These are phyloP conservation scores for Pandion haliaetus DNA, from an alignment of 2,113 vertebrate genomes.

Conservation along the genomic window DNA sequence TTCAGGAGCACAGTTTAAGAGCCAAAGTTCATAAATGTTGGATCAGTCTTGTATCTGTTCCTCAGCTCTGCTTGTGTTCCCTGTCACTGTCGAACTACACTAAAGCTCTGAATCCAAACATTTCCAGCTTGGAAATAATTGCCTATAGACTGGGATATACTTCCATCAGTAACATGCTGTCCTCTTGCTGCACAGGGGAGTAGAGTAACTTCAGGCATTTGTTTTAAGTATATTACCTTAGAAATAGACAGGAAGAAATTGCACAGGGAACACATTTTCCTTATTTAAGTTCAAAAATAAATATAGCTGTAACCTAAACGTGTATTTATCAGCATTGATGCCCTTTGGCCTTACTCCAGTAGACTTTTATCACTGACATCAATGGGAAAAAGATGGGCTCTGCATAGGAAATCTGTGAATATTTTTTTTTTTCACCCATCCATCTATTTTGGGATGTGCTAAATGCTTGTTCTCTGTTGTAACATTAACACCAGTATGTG, in stretches of 20 bases:
- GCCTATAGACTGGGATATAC: background rate
- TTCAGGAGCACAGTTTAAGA: background rate
- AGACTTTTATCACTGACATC: background rate
- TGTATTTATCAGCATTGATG: background rate
- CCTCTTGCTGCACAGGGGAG: background rate
- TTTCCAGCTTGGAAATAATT: background rate
- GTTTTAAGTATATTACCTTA: background rate
- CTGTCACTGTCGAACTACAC: background rate
- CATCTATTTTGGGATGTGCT: constrained; percentile 69
- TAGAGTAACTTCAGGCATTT: background rate
- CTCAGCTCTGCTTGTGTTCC: background rate
- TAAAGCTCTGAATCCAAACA: background rate
- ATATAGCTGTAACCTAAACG: background rate
- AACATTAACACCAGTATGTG: constrained; percentile 66
- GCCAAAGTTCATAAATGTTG: background rate
- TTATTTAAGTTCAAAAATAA: background rate
- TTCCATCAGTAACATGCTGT: background rate
- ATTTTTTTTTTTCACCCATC: constrained; percentile 43
- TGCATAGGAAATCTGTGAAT: constrained; percentile 30
- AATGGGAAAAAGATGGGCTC: background rate
- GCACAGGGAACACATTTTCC: background rate
- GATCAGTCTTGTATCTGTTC: background rate
- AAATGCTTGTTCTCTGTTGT: constrained; percentile 69
- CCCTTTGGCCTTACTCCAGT: background rate
- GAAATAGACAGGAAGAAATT: background rate